Evolutionary conservation across 2,797 vertebrate genomes (phyloP), one percentile per base, ranked within the genome.

Genomic region (Myiotriccus ornatus): DNA sequence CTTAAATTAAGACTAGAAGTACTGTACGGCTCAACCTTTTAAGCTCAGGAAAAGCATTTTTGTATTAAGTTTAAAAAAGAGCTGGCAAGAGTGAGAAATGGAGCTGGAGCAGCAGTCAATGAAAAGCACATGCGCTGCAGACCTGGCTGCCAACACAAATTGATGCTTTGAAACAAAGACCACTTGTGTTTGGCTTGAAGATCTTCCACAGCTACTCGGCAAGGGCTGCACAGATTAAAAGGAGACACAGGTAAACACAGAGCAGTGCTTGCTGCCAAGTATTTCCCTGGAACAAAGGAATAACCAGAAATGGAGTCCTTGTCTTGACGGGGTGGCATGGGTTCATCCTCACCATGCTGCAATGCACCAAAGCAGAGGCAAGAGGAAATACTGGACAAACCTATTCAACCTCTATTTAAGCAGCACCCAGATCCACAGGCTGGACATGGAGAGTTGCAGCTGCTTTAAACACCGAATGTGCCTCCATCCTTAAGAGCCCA

Each of bases 131-230:
- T 95, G 95, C 41, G 59, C 70, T 76, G 76, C 79, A 91, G 77
- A 91, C 85, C 87, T 62, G 92, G 80, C 92, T 96, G 95, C 96
- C 96, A 96, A 96, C 79, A 80, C 53, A 95, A 97, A 94, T 91
- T 88, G 87, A 89, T 95, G 91, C 91, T 93, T 89, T 81, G 70
- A 92, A 96, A 97, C 94, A 94, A 96, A 97, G 95, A 83, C 86
- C 89, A 91, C 87, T 94, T 95, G 89, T 95, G 82, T 82, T 93
- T 93, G 84, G 74, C 74, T 79, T 80, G 63, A 85, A 83, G 88
- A 94, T 93, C 91, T 89, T 94, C 76, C 94, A 62, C 85, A 59
- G 91, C 77, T 92, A 71, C 84, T 56, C 73, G 2, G 92, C 88
- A 83, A 79, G 74, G 90, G 73, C 87, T 87, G 70, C 47, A 25